phyloP scores from a whole-genome alignment of 2,888 invertebrate genomes.

The Heterodera filipjevi region DNA sequence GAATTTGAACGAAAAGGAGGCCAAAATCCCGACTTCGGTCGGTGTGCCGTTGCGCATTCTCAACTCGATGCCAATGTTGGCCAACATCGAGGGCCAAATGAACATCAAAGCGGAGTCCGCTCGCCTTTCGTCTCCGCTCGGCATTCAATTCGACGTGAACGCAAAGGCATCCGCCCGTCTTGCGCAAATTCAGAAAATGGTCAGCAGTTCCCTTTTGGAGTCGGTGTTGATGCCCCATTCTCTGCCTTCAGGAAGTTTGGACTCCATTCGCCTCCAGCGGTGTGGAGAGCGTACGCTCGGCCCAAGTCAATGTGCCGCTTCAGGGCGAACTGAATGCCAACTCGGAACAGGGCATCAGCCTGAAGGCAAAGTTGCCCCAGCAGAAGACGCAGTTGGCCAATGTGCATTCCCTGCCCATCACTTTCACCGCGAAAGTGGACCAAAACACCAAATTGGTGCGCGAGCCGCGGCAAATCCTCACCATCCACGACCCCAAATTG shows the following conservation, averaged over 20 bases:
- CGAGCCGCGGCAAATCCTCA: constrained; percentile 31
- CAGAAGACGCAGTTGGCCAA: constrained; percentile 41
- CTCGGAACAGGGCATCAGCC: constrained; percentile 27
- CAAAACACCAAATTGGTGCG: constrained; percentile 3
- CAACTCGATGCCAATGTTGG: constrained; percentile 30
- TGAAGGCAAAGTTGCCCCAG: constrained; percentile 33
- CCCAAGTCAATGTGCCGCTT: constrained; percentile 43
- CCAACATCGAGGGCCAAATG: constrained; percentile 33
- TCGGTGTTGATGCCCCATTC: background rate
- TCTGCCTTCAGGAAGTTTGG: constrained; percentile 35
- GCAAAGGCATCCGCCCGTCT: constrained; percentile 17
- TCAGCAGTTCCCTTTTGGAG: background rate
- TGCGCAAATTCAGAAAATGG: constrained; percentile 34
- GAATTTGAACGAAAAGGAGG: constrained; percentile 37
- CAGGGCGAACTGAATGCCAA: constrained; percentile 21
- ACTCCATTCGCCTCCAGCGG: constrained; percentile 40
- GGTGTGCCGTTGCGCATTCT: constrained; percentile 52
- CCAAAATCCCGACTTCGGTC: constrained; percentile 50
- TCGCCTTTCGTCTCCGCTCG: background rate
- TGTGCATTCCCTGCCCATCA: constrained; percentile 48
- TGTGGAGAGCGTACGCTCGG: constrained; percentile 38
- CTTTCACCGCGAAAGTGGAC: constrained; percentile 37
- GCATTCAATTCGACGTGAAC: constrained; percentile 25
- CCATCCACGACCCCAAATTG: constrained; percentile 38
- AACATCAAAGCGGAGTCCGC: constrained; percentile 25